Conservation (phyloP, 2,888 invertebrate species). For the Biston betularia region DNA sequence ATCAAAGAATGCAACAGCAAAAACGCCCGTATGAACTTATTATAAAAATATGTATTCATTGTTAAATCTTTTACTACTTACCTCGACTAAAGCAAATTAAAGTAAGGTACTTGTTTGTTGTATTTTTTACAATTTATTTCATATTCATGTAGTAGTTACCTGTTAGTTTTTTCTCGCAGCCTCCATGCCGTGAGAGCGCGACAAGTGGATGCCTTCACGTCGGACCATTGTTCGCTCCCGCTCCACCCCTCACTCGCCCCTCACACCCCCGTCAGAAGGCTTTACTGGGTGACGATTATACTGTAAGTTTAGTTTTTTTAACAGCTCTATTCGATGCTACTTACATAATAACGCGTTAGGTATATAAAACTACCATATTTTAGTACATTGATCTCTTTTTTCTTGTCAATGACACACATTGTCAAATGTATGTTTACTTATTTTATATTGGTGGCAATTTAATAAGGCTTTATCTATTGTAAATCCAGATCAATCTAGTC, state of each 20-base stretch:
- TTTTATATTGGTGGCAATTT: not conserved
- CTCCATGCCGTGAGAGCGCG: slow-evolving; percentile 71
- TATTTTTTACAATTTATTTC: slow-evolving; percentile 18
- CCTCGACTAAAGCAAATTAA: no score
- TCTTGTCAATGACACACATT: not conserved
- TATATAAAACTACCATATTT: no score
- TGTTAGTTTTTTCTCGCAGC: slow-evolving; percentile 59
- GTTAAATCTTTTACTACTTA: no score
- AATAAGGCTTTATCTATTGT: not conserved
- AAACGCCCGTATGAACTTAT: no score
- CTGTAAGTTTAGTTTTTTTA: slow-evolving; percentile 10
- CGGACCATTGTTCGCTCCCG: slow-evolving; percentile 72
- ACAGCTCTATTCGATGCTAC: not conserved
- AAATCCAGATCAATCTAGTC: not conserved
- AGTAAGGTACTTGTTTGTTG: not conserved
- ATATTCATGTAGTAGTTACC: slow-evolving; percentile 17
- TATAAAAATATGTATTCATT: no score
- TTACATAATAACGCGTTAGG: no score
- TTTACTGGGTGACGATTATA: slow-evolving; percentile 15
- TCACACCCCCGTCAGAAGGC: slow-evolving; percentile 24
- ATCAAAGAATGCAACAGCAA: no score
- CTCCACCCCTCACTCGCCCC: slow-evolving; percentile 32
- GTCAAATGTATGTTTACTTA: not conserved
- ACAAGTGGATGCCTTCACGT: slow-evolving; percentile 86
- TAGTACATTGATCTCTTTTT: not conserved